Evolutionary conservation across 2,888 invertebrate species (phyloP), one percentile per base, ranked within the genome.

Genomic region (Troides oblongomaculatus): DNA sequence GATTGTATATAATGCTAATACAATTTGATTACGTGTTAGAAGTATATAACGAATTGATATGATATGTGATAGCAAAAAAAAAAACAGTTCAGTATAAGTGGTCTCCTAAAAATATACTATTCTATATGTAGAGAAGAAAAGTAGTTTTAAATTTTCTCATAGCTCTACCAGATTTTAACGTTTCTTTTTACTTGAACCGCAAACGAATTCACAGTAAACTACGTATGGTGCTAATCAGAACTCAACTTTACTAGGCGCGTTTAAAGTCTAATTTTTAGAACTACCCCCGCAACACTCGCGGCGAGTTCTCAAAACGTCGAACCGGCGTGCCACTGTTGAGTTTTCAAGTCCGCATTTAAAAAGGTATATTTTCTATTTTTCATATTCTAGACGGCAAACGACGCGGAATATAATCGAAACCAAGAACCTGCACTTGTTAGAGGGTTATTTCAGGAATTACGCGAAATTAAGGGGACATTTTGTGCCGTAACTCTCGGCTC

Each of bases 201-300:
- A 62, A 66, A 67, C 67, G 77, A 81, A 81, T 74, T 78, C 79
- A 79, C 80, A 80, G 78, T 77, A 79, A 83, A 82, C 81, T 79
- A 76, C 57, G 65, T 64, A 64, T 46, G 50, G 36, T 71, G 77
- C 74, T 79, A 78, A 82, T 81, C 79, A 72, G 77, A 84, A 85
- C 71, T 77, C 73, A 74, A 80, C 85, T 77, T 74, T 85, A 81
- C 67, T 65, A 50, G 71, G 53, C 10, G 1, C 17, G 63, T 56
- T 72, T 80, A 82, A 72, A 79, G 82, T 75, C 72, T 66, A 78
- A 69, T 78, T 84, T 83, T 39, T 66, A 62, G 72, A 74, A 72
- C 68, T 63, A 69, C 62, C 58, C 30, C 46, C 60, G 66, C 72
- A 73, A 70, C 74, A 74, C 72, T 73, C 77, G 73, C 76, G 71